Conservation (phyloP, 1,140 invertebrate species). For the Heliconius melpomene region DNA sequence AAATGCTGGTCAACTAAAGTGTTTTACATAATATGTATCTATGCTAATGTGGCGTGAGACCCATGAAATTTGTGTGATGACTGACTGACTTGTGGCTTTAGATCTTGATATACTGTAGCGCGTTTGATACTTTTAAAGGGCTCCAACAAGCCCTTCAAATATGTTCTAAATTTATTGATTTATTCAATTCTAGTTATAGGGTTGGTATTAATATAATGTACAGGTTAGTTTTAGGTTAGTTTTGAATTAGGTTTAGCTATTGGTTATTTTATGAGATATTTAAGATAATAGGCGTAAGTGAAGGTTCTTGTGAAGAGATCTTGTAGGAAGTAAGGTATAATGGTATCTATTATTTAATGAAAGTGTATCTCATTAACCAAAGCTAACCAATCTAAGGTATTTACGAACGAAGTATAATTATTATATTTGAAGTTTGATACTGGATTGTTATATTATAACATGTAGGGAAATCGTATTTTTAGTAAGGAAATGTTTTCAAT, state of each 20-base stretch:
- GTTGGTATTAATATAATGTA: neutral
- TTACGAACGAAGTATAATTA: neutral
- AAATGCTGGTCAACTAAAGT: neutral
- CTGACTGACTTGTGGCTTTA: slow-evolving; percentile 24
- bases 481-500: neutral
- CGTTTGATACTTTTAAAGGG: slow-evolving; percentile 6
- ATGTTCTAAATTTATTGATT: neutral
- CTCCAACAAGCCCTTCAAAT: neutral
- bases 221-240: neutral
- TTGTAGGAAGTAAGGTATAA: neutral
- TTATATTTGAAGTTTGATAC: neutral
- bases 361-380: neutral
- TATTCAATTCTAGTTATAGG: neutral
- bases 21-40: neutral
- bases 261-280: no score
- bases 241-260: neutral
- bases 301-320: neutral
- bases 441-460: neutral
- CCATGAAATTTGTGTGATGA: slow-evolving; percentile 17
- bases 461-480: neutral
- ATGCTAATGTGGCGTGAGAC: neutral
- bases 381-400: neutral
- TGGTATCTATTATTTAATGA: neutral
- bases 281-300: no score
- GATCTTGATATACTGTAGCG: slow-evolving; percentile 27